Evolutionary conservation across 2,113 vertebrate species (phyloP).

Genomic region (Albula glossodonta): DNA sequence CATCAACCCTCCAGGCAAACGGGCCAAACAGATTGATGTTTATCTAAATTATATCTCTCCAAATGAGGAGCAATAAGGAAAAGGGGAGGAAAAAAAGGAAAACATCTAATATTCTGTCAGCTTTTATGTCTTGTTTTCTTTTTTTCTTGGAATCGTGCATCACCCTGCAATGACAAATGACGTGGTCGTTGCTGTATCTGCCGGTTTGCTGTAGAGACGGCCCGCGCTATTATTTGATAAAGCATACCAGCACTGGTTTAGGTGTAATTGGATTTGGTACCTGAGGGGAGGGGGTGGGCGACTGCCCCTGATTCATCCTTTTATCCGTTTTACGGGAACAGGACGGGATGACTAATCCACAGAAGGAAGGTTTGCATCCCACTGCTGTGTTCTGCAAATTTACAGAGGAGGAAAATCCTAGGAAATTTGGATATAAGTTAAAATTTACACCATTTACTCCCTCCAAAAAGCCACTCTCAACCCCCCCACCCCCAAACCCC

Average conservation of each 20-base stretch:
- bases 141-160: conserved; percentile 24
- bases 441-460: too few species aligned
- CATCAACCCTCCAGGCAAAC: background rate
- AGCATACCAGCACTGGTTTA: conserved; percentile 57
- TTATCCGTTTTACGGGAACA: background rate
- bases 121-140: background rate
- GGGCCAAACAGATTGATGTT: background rate
- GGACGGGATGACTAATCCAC: background rate
- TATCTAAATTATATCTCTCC: background rate
- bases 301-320: conserved; percentile 10
- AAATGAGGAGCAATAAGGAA: background rate
- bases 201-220: conserved; percentile 34
- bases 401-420: background rate
- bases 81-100: background rate
- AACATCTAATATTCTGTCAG: background rate
- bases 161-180: conserved; percentile 33
- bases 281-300: conserved; percentile 39
- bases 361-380: background rate
- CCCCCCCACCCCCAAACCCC: too few species aligned
- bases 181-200: conserved; percentile 32
- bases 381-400: background rate
- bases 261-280: conserved; percentile 64
- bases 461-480: too few species aligned
- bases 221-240: conserved; percentile 57
- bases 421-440: too few species aligned